Conservation (phyloP, 2,797 vertebrate species). For the Xenentodon cancila region DNA sequence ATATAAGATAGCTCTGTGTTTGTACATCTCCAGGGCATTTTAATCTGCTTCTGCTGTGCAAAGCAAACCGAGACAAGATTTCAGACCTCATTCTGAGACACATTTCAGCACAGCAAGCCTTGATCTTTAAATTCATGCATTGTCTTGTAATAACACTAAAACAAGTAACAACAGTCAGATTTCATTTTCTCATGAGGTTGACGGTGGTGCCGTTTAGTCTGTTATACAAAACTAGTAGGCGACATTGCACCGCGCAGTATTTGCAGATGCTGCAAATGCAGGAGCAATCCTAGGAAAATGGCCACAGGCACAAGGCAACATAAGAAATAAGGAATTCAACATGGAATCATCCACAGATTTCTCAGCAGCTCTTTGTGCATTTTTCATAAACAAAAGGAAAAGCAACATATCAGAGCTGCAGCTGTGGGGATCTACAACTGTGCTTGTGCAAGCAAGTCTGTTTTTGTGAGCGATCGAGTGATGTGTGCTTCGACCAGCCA, state of each 20-base stretch:
- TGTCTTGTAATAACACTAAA: conserved; percentile 15
- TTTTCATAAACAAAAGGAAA: conserved; percentile 33
- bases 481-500: conserved; percentile 20
- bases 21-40: conserved; percentile 25
- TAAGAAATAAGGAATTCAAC: conserved; percentile 17
- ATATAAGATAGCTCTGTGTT: conserved; percentile 1
- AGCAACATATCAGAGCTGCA: conserved; percentile 1
- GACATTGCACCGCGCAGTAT: background rate
- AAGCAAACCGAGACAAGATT: conserved; percentile 12
- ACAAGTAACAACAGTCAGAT: conserved; percentile 34
- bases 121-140: conserved; percentile 27
- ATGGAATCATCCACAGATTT: conserved; percentile 2
- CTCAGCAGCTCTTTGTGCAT: conserved; percentile 17
- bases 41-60: conserved; percentile 15
- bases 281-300: conserved; percentile 12
- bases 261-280: conserved; percentile 23
- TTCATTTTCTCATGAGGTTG: conserved; percentile 15
- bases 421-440: conserved; percentile 10
- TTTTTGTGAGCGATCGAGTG: conserved; percentile 3
- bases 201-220: background rate
- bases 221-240: conserved; percentile 49
- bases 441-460: conserved; percentile 7
- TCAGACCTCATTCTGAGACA: conserved; percentile 6
- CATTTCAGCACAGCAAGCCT: conserved; percentile 16
- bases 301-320: conserved; percentile 6